These are phyloP conservation scores for Maccullochella peelii DNA, from an alignment of 2,113 vertebrate species.

Conservation along the genomic window DNA sequence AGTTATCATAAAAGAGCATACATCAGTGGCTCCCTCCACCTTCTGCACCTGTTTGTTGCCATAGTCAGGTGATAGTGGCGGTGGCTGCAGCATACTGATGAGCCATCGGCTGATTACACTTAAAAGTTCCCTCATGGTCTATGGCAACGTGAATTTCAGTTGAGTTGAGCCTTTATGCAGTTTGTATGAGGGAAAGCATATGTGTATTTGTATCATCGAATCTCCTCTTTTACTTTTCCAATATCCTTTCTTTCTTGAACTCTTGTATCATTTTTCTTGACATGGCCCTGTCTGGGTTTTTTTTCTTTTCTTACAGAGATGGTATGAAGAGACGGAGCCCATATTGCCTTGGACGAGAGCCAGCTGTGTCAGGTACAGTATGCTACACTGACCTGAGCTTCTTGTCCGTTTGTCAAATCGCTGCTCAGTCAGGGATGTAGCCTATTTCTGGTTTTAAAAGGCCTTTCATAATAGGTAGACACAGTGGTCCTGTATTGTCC, in stretches of 20 bases:
- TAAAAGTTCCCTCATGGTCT: constrained; percentile 37
- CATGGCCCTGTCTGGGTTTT: constrained; percentile 15
- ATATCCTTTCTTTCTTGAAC: constrained; percentile 16
- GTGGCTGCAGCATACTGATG: constrained; percentile 71
- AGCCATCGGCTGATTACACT: constrained; percentile 56
- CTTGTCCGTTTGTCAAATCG: constrained; percentile 60
- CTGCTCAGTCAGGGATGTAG: constrained; percentile 68
- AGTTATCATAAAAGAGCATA: constrained; percentile 65
- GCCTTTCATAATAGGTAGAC: constrained; percentile 33
- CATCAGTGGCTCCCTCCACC: constrained; percentile 59
- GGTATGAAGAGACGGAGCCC: constrained; percentile 49
- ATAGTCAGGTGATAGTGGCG: constrained; percentile 20
- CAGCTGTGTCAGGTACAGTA: constrained; percentile 71
- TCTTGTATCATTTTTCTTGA: constrained; percentile 43
- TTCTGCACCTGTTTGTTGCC: constrained; percentile 58
- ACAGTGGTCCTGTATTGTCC: constrained; percentile 31
- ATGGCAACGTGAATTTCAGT: constrained; percentile 50
- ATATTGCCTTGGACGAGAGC: constrained; percentile 54
- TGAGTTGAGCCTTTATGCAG: constrained; percentile 2
- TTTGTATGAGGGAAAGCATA: constrained; percentile 1
- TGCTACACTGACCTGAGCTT: constrained; percentile 59
- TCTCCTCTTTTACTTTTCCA: constrained; percentile 3
- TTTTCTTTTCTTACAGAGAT: constrained; percentile 23
- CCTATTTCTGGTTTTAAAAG: constrained; percentile 61
- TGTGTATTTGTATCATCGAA: constrained; percentile 1